Evolutionary conservation across 2,113 vertebrate genomes (phyloP), one percentile per base, ranked within the genome.

Genomic region (Hypocryptadius cinnamomeus): DNA sequence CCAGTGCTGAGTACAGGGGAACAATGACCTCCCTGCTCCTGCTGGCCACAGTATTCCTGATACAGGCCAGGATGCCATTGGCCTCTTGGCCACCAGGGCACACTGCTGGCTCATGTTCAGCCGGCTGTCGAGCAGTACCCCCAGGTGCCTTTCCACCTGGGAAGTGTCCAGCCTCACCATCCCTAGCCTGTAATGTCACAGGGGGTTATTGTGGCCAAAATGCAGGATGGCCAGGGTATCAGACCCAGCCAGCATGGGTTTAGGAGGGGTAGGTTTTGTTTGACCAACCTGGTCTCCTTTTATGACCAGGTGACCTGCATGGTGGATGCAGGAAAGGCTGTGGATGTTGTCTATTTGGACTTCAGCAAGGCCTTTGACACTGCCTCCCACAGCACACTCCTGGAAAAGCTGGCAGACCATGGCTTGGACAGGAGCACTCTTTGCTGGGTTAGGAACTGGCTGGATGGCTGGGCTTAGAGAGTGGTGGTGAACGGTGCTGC

Each of bases 41-140:
- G 47, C 68, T 51, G 27, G 68, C 4, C 47, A 23, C 68, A 39
- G 14, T 1, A 23, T 28, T 31, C 27, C 68, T 70, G 68, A 10
- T 17, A 0, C 39, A 27, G 39, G 70, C 13, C 22, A 33, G 50
- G 22, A 5, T 24, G 30, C 9, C 22, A 0, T 27, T 54, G 23
- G 51, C 37, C 17, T n/a, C 22, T 42, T 53, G 50, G 31, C 31
- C 33, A 15, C 33, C 54, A 10, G 33, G 9, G 21, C 33, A n/a
- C 54, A 5, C 54, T 57, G 33, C 54, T 57, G 54, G 50, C 21
- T 72, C 69, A 5, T 19, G 51, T 56, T 20, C 70, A 56, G 51
- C 3, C 1, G 2, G 47, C 35, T 39, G 15, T 31, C 4, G 2
- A 30, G 5, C 66, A 54, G 50, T 0, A 11, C 50, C 17, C 3